Conservation (phyloP, 2,888 invertebrate genomes). For the Drosophila merina region DNA sequence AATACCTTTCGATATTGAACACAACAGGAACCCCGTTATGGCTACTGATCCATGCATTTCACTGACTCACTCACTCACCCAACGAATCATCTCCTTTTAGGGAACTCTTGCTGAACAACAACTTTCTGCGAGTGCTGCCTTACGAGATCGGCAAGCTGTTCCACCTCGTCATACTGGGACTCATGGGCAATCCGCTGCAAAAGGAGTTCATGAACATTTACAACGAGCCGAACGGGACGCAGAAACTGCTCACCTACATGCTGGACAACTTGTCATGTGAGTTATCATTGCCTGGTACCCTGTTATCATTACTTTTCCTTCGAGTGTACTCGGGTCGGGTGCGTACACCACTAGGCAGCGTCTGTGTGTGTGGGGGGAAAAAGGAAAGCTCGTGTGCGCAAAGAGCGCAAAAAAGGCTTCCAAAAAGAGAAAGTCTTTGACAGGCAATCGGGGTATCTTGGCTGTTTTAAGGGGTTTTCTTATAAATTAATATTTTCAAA, state of each 20-base stretch:
- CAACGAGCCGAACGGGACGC: constrained; percentile 96
- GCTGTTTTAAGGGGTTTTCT: too few species aligned
- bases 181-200: constrained; percentile 96
- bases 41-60: constrained; percentile 3
- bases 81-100: constrained; percentile 84
- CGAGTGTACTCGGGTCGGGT: constrained; percentile 6
- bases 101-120: constrained; percentile 97
- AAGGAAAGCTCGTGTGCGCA: constrained; percentile 65
- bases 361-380: constrained; percentile 52
- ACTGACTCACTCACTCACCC: constrained; percentile 3
- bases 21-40: background rate
- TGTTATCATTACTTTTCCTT: constrained; percentile 8
- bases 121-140: constrained; percentile 96
- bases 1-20: background rate
- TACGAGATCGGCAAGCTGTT: constrained; percentile 99
- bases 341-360: constrained; percentile 26
- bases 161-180: constrained; percentile 95
- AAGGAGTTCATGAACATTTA: constrained; percentile 96
- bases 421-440: constrained; percentile 71
- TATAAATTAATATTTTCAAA: background rate
- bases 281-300: constrained; percentile 62
- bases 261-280: constrained; percentile 97
- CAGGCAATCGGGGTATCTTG: constrained; percentile 15
- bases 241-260: constrained; percentile 96
- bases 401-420: constrained; percentile 54